Evolutionary conservation across 2,888 invertebrate species (phyloP), one percentile per base, ranked within the genome.

Genomic region (Agrochola lota): DNA sequence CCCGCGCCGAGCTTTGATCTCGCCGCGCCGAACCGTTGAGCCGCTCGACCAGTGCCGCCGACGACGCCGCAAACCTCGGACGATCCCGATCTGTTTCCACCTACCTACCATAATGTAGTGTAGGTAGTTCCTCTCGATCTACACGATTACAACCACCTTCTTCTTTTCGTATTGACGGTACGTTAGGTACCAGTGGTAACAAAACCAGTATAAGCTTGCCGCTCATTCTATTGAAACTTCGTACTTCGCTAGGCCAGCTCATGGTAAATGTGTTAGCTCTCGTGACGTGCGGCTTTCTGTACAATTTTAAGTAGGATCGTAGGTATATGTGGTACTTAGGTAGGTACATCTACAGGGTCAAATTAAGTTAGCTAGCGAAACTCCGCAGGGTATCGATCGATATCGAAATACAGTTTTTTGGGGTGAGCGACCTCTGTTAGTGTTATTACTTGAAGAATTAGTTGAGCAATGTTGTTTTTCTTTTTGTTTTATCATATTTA

Each of bases 1-100:
- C 96, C 96, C 94, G 92, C 93, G 91, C 88, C 88, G 89, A 85
- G 91, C 95, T 96, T 95, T 96, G 95, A 96, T 95, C 93, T 93
- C 88, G 89, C 94, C 94, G 93, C 94, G 93, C 71, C 71, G 77
- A 76, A 52, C 82, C 74, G 84, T 78, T 78, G 60, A 66, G 55
- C 81, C 72, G 83, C 78, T 77, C 75, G 63, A 83, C 85, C 83
- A 87, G 85, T 88, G 81, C 85, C 83, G 85, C 79, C 80, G 86
- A 83, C 91, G 90, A 88, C 85, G 89, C 87, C 88, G 88, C 81
- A 86, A 89, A 91, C 90, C 90, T 90, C 88, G 86, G 88, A 89
- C 85, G 76, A 83, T 87, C 69, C 81, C 80, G 77, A 84, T 85
- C 78, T 77, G 82, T 86, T 85, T 85, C 85, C 91, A 88, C 88